Evolutionary conservation across 2,888 invertebrate species (phyloP).

Genomic region (Caradrina kadenii): DNA sequence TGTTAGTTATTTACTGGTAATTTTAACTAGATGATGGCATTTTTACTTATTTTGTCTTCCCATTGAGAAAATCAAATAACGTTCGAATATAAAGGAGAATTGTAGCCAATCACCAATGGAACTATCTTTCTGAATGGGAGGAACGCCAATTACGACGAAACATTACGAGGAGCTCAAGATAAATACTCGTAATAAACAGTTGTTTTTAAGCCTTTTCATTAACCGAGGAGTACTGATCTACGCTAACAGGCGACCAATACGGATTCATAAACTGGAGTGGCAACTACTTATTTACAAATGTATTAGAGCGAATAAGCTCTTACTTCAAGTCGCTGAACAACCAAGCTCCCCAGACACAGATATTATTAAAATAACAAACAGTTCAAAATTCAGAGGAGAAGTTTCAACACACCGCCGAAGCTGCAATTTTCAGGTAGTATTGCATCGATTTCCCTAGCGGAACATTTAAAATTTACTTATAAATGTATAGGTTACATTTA

Average conservation of each 20-base stretch:
- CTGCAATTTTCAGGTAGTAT: constrained; percentile 15
- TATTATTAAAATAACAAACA: constrained; percentile 4
- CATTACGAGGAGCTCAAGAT: background rate
- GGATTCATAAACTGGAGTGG: background rate
- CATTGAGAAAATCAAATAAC: background rate
- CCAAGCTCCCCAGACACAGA: constrained; percentile 18
- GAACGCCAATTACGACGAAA: constrained; percentile 4
- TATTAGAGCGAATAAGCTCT: constrained; percentile 5
- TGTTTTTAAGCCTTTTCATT: background rate
- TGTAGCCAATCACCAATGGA: background rate
- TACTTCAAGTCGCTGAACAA: constrained; percentile 1
- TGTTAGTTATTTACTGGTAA: too few relatives aligned
- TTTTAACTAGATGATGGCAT: background rate
- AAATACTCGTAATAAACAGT: background rate
- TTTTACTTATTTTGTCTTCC: background rate
- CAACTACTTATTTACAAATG: background rate
- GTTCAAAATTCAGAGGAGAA: constrained; percentile 1
- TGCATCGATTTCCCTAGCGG: constrained; percentile 11
- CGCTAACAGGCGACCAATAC: background rate
- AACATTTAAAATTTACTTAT: constrained; percentile 1
- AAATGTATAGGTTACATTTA: background rate
- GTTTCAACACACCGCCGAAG: constrained; percentile 4
- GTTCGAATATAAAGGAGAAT: background rate
- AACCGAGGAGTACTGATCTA: background rate
- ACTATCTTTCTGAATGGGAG: constrained; percentile 11